phyloP scores from a whole-genome alignment of 1,140 invertebrate genomes.

The Drosophila albomicans region DNA sequence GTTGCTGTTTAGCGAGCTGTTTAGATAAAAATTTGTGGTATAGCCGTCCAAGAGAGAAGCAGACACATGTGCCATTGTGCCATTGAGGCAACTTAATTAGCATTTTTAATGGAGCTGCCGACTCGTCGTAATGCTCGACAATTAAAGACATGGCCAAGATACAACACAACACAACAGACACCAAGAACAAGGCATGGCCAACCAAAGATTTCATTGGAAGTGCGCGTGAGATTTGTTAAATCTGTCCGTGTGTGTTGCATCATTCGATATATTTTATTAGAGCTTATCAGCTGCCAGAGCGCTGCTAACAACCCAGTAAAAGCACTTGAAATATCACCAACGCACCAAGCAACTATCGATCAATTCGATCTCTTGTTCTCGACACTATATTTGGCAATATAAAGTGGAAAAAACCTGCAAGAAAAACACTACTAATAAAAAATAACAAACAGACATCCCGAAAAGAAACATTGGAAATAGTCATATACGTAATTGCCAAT shows the following conservation, averaged over 20 bases:
- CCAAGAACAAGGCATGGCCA: constrained; percentile 11
- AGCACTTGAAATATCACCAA: constrained; percentile 62
- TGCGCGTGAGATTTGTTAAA: constrained; percentile 49
- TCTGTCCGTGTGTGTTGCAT: constrained; percentile 7
- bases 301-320: constrained; percentile 60
- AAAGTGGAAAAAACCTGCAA: constrained; percentile 27
- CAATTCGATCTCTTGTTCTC: background rate
- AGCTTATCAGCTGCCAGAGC: constrained; percentile 75
- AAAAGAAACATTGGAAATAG: constrained; percentile 21
- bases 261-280: constrained; percentile 6
- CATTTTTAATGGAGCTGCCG: constrained; percentile 79
- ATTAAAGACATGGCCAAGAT: constrained; percentile 64
- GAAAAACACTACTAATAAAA: background rate
- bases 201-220: constrained; percentile 48
- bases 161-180: background rate
- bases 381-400: constrained; percentile 26
- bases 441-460: constrained; percentile 12
- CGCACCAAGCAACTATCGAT: constrained; percentile 1
- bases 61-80: constrained; percentile 57
- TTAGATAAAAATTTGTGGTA: constrained; percentile 77
- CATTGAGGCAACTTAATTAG: constrained; percentile 79
- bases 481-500: constrained; percentile 16
- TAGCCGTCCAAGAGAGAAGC: constrained; percentile 34
- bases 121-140: constrained; percentile 70
- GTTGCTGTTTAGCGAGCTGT: constrained; percentile 72